These are phyloP conservation scores for Artibeus lituratus DNA, from an alignment of 2,797 vertebrate genomes.

Conservation along the genomic window DNA sequence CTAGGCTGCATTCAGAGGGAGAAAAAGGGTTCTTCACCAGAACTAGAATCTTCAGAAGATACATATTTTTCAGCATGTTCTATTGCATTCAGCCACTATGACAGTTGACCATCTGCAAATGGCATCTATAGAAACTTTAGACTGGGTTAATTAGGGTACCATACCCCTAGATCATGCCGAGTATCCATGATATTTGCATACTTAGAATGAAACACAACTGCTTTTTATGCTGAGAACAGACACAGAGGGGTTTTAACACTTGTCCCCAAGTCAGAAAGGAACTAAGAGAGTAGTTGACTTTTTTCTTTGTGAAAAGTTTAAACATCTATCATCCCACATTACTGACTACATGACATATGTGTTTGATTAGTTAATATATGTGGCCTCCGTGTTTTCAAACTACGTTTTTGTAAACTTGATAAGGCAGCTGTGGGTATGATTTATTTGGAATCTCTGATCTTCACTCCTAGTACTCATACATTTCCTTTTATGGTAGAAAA, in stretches of 20 bases:
- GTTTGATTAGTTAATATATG: background rate
- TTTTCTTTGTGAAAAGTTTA: background rate
- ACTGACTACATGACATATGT: background rate
- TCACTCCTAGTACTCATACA: background rate
- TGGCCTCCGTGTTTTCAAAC: background rate
- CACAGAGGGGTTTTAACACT: background rate
- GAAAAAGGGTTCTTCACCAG: background rate
- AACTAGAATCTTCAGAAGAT: background rate
- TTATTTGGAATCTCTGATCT: background rate
- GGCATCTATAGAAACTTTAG: background rate
- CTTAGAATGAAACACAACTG: background rate
- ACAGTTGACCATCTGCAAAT: background rate
- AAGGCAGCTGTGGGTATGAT: background rate
- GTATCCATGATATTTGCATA: background rate
- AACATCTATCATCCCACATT: background rate
- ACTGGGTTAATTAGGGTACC: background rate
- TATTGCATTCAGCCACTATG: background rate
- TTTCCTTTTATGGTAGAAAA: slow-evolving; percentile 46
- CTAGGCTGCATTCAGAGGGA: background rate
- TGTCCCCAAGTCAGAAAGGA: background rate
- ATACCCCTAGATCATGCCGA: background rate
- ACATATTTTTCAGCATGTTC: background rate
- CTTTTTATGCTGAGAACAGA: background rate
- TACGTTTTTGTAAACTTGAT: background rate
- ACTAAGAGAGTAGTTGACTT: background rate